These are phyloP conservation scores for Nemotelus nigrinus DNA, from an alignment of 2,888 invertebrate species.

Conservation along the genomic window DNA sequence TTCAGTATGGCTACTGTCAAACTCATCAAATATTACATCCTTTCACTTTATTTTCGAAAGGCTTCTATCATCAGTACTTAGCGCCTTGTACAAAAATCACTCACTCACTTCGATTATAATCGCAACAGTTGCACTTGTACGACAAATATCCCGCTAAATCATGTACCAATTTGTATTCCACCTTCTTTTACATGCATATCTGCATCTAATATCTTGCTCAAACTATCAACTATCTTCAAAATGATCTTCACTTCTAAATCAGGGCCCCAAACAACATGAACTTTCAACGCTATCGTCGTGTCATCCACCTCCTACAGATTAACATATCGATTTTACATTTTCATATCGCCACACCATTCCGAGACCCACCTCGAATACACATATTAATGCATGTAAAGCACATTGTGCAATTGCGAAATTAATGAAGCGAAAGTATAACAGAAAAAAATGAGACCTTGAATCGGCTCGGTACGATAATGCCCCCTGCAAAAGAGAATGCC, in stretches of 20 bases:
- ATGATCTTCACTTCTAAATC: conserved; percentile 1
- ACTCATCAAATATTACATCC: no score
- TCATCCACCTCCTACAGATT: conserved; percentile 20
- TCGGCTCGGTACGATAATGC: background rate
- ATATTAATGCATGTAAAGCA: conserved; percentile 1
- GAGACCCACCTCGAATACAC: background rate
- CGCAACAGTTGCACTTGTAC: no score
- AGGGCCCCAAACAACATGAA: background rate
- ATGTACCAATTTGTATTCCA: no score
- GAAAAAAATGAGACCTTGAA: conserved; percentile 30
- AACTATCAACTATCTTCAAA: background rate
- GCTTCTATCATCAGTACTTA: no score
- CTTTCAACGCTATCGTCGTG: background rate
- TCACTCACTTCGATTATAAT: no score
- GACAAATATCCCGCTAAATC: no score
- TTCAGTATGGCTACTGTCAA: no score
- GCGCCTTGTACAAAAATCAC: no score
- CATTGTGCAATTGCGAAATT: conserved; percentile 19
- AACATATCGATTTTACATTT: conserved; percentile 12
- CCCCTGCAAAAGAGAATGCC: conserved; percentile 25
- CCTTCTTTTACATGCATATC: no score
- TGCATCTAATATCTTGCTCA: no score
- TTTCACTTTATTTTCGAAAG: no score
- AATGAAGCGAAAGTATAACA: conserved; percentile 40
- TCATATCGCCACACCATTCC: background rate